Base-by-base conservation (phyloP, 2,888 invertebrate species). In the Orthonychiurus folsomi region DNA sequence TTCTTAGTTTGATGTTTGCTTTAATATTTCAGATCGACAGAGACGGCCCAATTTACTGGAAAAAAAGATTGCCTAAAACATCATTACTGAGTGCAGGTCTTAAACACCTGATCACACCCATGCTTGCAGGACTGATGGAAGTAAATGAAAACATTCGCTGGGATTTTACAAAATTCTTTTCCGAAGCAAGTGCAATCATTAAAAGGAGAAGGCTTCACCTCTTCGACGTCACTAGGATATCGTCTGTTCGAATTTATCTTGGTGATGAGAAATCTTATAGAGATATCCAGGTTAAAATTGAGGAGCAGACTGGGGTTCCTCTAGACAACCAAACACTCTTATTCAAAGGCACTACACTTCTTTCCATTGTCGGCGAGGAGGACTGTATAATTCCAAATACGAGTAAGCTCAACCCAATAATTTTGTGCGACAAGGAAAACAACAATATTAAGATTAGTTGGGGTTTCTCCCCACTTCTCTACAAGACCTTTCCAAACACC, bases 21-120 rank as follows among this genome's bases (percentile, higher is more conserved):
- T n/a, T n/a, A n/a, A n/a, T n/a, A n/a, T n/a, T n/a, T n/a, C n/a
- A n/a, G n/a, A 84, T 86, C 18, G 84, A 87, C 53, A 91, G 92
- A 75, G 89, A 89, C 76, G 95, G 94, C 1, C 86, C 88, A 0
- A 94, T 96, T 70, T 89, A 92, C 65, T 95, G 93, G 92, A 84
- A 86, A 28, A 80, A 85, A 47, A 87, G 89, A 27, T 80, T 96
- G 12, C 95, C 95, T 0, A 79, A 83, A 0, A 88, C 88, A 74
- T 95, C 94, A 75, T 88, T 89, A 73, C 79, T 95, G 3, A 89
- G 89, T 67, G 80, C 81, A 3, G 94, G 93, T 0, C 79, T 94
- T 1, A 88, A 90, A 73, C 86, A 86, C 73, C 83, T 92, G 25
- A 86, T 94, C 0, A 93, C 92, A 0, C 93, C 94, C 0, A 78